Conservation (phyloP, 53 echinoderm and acorn worm species). For the Antedon mediterranea region DNA sequence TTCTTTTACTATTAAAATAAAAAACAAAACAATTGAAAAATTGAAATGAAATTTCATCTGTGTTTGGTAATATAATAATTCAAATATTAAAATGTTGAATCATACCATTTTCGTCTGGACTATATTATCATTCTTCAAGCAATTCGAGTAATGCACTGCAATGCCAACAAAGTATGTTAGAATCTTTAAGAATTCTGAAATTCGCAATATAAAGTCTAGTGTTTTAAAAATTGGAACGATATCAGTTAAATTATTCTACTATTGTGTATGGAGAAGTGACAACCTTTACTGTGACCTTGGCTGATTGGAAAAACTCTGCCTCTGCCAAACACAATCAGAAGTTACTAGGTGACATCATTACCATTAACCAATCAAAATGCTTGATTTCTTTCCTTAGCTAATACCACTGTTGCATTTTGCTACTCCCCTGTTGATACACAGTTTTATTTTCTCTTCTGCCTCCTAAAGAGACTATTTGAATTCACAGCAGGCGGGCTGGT, state of each 20-base stretch:
- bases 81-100: too few relatives aligned
- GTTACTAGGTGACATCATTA: background rate
- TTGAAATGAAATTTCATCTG: too few relatives aligned
- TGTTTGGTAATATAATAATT: too few relatives aligned
- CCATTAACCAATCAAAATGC: background rate
- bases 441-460: background rate
- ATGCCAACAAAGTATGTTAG: too few relatives aligned
- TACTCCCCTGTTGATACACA: background rate
- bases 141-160: too few relatives aligned
- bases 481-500: background rate
- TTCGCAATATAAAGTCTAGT: too few relatives aligned
- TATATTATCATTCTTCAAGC: too few relatives aligned
- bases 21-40: too few relatives aligned
- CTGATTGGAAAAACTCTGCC: background rate
- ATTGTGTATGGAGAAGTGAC: background rate
- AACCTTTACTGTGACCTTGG: background rate
- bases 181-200: too few relatives aligned
- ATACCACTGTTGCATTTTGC: background rate
- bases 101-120: too few relatives aligned
- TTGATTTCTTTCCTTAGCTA: background rate
- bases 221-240: too few relatives aligned
- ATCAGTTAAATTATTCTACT: background rate
- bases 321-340: background rate
- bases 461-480: background rate
- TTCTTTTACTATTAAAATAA: too few relatives aligned